These are phyloP conservation scores for Acanthurus lineatus DNA, from an alignment of 2,797 vertebrate genomes.

Conservation along the genomic window DNA sequence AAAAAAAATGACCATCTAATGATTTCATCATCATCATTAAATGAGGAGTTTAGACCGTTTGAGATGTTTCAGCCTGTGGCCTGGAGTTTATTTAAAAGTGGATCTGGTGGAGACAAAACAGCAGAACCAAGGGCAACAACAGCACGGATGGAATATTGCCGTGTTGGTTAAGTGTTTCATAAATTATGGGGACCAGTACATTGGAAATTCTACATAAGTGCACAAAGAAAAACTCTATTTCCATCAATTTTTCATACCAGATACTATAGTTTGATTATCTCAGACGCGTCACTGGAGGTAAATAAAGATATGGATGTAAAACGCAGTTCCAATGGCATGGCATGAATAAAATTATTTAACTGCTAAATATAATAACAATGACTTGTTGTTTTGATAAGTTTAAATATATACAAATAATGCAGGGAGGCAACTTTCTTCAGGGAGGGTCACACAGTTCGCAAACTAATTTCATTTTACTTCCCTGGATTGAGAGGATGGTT, in stretches of 20 bases:
- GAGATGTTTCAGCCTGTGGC: conserved; percentile 12
- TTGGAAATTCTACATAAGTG: too few relatives aligned
- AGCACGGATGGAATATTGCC: conserved; percentile 15
- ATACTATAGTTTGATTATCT: conserved; percentile 1
- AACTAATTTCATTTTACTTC: neutral
- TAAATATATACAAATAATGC: neutral
- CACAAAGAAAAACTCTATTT: neutral
- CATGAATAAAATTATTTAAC: neutral
- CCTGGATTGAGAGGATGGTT: neutral
- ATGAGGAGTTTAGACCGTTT: conserved; percentile 1
- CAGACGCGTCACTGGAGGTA: neutral
- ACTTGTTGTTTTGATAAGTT: neutral
- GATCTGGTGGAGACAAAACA: conserved; percentile 8
- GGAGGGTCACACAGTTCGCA: neutral
- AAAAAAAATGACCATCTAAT: conserved; percentile 13
- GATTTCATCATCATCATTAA: conserved; percentile 20
- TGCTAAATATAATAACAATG: neutral
- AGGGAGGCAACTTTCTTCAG: neutral
- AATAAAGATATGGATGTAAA: neutral
- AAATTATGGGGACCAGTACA: neutral
- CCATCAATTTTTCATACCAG: conserved; percentile 1
- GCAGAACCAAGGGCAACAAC: conserved; percentile 14
- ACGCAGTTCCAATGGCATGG: neutral
- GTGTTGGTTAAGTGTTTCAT: conserved; percentile 5
- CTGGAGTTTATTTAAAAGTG: neutral